A percentile compares a stretch with the other conserved stretches of the same genome.
These are phyloP conservation scores for Pangasianodon hypophthalmus DNA, from an alignment of 2,113 vertebrate genomes.

Conservation along the genomic window DNA sequence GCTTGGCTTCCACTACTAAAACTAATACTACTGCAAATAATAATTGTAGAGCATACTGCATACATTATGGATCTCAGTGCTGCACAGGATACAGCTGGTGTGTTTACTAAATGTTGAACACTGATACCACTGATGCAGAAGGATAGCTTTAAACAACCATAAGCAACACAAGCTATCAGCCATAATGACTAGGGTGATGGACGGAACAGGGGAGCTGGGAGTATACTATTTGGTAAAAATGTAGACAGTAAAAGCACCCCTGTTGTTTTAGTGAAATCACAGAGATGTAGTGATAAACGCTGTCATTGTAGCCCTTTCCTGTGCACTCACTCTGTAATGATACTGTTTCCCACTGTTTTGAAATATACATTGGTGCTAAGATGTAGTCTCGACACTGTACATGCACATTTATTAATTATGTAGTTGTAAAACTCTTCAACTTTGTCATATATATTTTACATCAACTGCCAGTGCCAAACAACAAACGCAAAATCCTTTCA, in stretches of 20 bases:
- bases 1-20: background rate
- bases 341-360: background rate
- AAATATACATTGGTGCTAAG: background rate
- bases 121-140: background rate
- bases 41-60: background rate
- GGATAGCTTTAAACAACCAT: background rate
- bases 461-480: background rate
- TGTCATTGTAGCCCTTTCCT: background rate
- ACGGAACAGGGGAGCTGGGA: background rate
- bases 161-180: background rate
- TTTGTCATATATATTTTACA: background rate
- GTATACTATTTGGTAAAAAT: background rate
- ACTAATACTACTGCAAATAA: too few species aligned
- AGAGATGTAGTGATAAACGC: background rate
- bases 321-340: slow-evolving; percentile 3
- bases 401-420: background rate
- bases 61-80: background rate
- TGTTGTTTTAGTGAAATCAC: slow-evolving; percentile 5
- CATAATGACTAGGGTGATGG: background rate
- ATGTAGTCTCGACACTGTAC: background rate
- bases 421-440: background rate
- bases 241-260: background rate
- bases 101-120: slow-evolving; percentile 5
- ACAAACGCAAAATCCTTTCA: background rate
- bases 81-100: slow-evolving; percentile 1